Conservation (phyloP, 2,888 invertebrate genomes). For the Drosophila mulleri region DNA sequence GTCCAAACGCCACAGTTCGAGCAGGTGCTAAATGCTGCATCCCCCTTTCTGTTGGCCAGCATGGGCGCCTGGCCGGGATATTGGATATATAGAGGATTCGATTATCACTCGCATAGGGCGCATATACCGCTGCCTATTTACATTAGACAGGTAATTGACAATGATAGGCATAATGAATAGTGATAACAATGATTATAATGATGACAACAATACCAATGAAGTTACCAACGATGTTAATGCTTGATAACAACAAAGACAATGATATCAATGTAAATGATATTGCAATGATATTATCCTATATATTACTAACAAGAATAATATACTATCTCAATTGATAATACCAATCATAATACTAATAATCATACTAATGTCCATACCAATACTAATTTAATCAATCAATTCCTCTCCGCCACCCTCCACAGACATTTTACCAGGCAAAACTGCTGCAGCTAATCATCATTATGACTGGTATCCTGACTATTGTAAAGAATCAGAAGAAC, state of each 20-base stretch:
- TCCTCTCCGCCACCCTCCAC: not conserved
- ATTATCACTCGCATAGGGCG: constrained; percentile 64
- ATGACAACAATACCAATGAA: not conserved
- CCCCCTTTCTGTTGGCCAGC: constrained; percentile 63
- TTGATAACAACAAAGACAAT: not conserved
- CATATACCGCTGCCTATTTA: constrained; percentile 64
- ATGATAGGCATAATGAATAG: too few relatives aligned
- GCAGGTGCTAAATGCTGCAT: constrained; percentile 44
- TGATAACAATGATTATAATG: too few relatives aligned
- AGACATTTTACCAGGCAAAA: constrained; percentile 78
- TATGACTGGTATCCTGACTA: constrained; percentile 56
- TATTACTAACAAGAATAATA: too few relatives aligned
- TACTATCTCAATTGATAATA: not conserved
- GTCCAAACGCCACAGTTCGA: constrained; percentile 60
- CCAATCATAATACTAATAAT: not conserved
- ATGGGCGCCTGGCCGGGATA: constrained; percentile 74
- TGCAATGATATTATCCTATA: not conserved
- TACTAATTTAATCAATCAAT: not conserved
- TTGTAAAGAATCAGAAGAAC: constrained; percentile 43
- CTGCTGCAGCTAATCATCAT: constrained; percentile 67
- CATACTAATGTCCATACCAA: not conserved
- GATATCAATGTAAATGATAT: too few relatives aligned
- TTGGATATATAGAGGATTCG: constrained; percentile 71
- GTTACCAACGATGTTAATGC: not conserved
- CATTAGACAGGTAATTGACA: constrained; percentile 61